Evolutionary conservation across 2,797 vertebrate species (phyloP), one percentile per base, ranked within the genome.

Genomic region (Darevskia mixta): DNA sequence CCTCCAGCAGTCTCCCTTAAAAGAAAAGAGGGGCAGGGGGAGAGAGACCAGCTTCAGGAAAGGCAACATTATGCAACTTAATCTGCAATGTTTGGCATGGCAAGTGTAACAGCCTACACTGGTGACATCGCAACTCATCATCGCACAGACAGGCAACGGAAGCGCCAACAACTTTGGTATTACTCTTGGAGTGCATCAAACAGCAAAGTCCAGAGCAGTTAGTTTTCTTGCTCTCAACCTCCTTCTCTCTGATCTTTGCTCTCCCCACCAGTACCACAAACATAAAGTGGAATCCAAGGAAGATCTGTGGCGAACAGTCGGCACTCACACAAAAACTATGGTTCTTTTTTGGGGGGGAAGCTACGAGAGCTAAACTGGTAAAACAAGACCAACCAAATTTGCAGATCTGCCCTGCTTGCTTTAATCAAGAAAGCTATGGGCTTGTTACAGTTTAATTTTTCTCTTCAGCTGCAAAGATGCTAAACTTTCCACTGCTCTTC

Each of bases 1-100:
- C 87, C 89, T 83, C 89, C 45, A 89, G 90, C 92, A 89, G 88
- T 87, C 72, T 0, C 92, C 76, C 81, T 86, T 92, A 86, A 81
- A 94, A 55, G 49, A 55, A 55, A 55, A 55, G 43, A 1, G 43
- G 43, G 43, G 43, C n/a, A 3, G 13, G 49, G 49, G 49, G 13
- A n/a, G 13, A 43, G 41, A 94, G 93, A 94, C 83, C 82, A 78
- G 69, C 93, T 93, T 89, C 89, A 92, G 90, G 83, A 87, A 91
- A 88, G 89, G 83, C 91, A 93, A 91, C 25, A 29, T 78, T 87
- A 76, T 35, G 58, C 32, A 41, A 61, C 79, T 81, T 69, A 85
- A 82, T 81, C 79, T 29, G 5, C 79, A 69, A 80, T 11, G 1
- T 86, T 88, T 71, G 79, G 66, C 69, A 61, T 8, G 72, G 38